These are phyloP conservation scores for Montipora capitata DNA, from an alignment of 92 coral and sea anemone species.

Conservation along the genomic window DNA sequence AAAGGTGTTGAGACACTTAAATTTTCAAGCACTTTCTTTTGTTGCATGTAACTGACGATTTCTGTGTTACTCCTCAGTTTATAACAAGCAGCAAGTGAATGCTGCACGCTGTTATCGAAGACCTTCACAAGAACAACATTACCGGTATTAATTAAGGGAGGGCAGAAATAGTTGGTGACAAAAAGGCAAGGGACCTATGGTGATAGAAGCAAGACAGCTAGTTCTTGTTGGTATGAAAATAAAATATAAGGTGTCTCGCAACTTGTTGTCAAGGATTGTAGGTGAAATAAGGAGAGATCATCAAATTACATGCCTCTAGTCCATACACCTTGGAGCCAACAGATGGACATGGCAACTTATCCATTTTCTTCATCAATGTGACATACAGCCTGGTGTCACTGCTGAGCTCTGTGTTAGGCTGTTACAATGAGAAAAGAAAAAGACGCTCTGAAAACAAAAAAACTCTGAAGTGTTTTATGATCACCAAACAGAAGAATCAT, in stretches of 20 bases:
- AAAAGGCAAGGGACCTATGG: too few species aligned
- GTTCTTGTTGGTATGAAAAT: too few species aligned
- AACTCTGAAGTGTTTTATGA: neutral
- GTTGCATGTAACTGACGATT: neutral
- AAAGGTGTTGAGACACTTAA: too few species aligned
- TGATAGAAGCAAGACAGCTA: too few species aligned
- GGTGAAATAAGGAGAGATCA: too few species aligned
- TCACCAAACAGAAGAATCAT: neutral
- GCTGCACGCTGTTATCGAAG: neutral
- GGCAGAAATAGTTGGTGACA: too few species aligned
- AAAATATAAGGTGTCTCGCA: too few species aligned
- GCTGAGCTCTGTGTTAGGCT: constrained; percentile 76
- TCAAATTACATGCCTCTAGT: constrained; percentile 76
- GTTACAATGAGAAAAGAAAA: neutral
- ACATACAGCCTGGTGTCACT: constrained; percentile 81
- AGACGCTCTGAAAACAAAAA: neutral
- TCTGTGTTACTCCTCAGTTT: constrained; percentile 69
- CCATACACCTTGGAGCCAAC: constrained; percentile 72
- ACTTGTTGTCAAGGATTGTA: too few species aligned
- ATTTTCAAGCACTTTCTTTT: too few species aligned
- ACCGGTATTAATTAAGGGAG: too few species aligned
- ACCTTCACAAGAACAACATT: too few species aligned
- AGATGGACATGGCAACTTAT: constrained; percentile 59
- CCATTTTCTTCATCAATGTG: constrained; percentile 83
- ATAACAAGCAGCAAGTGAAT: constrained; percentile 12